These are phyloP conservation scores for Ciconia nigra DNA, from an alignment of 2,797 vertebrate species.

Conservation along the genomic window DNA sequence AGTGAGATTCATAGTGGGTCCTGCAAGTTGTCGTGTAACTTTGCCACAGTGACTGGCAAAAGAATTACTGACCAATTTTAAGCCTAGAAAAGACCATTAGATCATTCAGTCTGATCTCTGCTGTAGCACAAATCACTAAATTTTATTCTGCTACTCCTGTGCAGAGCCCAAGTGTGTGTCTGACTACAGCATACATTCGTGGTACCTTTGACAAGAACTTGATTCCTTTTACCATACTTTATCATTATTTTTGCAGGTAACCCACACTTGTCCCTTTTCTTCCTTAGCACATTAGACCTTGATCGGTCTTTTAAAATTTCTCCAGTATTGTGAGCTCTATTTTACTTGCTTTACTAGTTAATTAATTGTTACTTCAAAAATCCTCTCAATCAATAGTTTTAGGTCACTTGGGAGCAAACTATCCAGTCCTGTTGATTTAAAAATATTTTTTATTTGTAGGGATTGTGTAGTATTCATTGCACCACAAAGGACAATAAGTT, in stretches of 20 bases:
- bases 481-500: not conserved
- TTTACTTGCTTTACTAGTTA: not conserved
- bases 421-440: not conserved
- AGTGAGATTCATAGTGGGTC: not conserved
- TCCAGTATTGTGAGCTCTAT: not conserved
- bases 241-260: not conserved
- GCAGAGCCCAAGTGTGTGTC: not conserved
- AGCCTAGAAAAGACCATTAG: not conserved
- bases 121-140: not conserved
- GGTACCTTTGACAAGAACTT: not conserved
- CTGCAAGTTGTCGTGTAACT: not conserved
- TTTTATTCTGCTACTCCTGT: not conserved
- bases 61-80: not conserved
- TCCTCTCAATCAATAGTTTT: not conserved
- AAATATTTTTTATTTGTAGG: not conserved
- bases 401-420: not conserved
- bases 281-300: not conserved
- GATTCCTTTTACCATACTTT: not conserved
- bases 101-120: not conserved
- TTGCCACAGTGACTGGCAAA: not conserved
- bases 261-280: not conserved
- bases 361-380: not conserved
- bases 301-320: not conserved
- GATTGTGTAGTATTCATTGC: not conserved
- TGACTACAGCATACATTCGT: accelerated